Evolutionary conservation across 2,113 vertebrate genomes (phyloP).

Genomic region (Hemibagrus wyckioides): DNA sequence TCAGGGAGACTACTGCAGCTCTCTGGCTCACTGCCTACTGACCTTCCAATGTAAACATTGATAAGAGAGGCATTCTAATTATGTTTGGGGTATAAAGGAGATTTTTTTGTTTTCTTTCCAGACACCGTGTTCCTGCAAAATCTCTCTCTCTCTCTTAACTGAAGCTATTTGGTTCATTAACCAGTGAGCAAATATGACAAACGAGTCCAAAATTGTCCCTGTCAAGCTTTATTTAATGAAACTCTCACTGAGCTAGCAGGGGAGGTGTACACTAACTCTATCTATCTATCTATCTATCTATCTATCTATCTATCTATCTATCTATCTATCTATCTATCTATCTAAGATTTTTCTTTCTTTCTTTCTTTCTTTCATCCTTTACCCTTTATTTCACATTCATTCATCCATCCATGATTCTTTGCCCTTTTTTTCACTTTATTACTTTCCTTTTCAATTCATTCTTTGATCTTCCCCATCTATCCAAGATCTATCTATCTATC

Average conservation of each 20-base stretch:
- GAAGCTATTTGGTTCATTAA: neutral
- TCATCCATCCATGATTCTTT: no score
- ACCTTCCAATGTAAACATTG: constrained; percentile 56
- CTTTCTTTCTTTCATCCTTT: no score
- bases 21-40: constrained; percentile 42
- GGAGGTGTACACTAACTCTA: neutral
- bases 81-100: constrained; percentile 44
- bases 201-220: neutral
- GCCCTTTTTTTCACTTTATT: no score
- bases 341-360: no score
- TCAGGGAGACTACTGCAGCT: constrained; percentile 42
- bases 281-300: neutral
- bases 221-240: neutral
- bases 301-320: neutral
- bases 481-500: no score
- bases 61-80: constrained; percentile 60
- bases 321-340: no score
- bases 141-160: neutral
- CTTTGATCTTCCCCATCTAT: no score
- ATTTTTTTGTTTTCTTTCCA: no score
- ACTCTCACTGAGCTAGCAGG: neutral
- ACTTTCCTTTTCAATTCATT: no score
- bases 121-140: constrained; percentile 22
- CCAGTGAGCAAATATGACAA: neutral
- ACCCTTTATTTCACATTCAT: no score